phyloP scores from a whole-genome alignment of 2,113 vertebrate species.

The Myanophis thanlyinensis region DNA sequence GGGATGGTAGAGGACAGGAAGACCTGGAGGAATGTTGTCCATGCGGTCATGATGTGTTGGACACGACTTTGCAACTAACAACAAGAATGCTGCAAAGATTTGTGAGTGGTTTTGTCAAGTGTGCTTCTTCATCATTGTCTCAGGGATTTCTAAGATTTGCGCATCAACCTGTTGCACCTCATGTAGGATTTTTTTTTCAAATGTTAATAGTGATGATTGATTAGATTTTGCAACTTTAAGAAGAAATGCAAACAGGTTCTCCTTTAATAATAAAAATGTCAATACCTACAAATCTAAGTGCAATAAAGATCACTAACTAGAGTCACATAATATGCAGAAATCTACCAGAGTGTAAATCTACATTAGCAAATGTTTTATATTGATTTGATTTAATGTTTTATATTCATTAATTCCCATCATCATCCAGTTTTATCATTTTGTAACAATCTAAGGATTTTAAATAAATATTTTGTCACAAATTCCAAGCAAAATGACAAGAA shows the following conservation, averaged over 20 bases:
- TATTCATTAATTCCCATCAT: not conserved
- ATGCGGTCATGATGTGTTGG: too few relatives aligned
- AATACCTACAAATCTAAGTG: not conserved
- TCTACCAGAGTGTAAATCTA: not conserved
- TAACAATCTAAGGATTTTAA: not conserved
- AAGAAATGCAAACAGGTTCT: not conserved
- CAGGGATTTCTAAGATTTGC: not conserved
- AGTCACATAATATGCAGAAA: not conserved
- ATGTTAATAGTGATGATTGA: not conserved
- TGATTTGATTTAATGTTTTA: not conserved
- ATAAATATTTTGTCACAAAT: not conserved
- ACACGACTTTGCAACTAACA: too few relatives aligned
- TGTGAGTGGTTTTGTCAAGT: not conserved
- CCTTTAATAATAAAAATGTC: not conserved
- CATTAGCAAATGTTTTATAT: not conserved
- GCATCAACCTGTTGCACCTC: not conserved
- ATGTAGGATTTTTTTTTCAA: not conserved
- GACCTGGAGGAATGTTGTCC: too few relatives aligned
- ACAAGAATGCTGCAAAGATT: too few relatives aligned
- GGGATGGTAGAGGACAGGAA: too few relatives aligned
- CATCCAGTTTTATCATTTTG: not conserved
- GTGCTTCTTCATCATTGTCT: not conserved
- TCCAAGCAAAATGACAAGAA: too few relatives aligned
- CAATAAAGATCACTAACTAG: not conserved
- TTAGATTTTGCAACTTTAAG: not conserved